Conservation (phyloP, 2,113 vertebrate genomes). For the Casuarius casuarius region DNA sequence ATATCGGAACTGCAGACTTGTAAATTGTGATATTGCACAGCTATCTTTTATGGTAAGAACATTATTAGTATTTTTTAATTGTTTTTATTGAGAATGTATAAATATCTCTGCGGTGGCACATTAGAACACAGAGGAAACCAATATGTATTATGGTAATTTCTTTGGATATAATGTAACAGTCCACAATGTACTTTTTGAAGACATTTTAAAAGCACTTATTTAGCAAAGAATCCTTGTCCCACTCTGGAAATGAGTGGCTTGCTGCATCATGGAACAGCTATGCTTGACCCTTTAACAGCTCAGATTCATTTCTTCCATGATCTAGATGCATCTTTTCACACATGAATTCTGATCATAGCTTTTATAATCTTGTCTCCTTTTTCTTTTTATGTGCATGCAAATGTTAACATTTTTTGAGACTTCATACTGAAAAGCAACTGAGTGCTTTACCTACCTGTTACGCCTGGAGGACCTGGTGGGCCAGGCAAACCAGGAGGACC, state of each 20-base stretch:
- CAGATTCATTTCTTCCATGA: not conserved
- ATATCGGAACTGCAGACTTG: not conserved
- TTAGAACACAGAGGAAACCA: not conserved
- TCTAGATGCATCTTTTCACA: not conserved
- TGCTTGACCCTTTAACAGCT: not conserved
- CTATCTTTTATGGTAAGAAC: not conserved
- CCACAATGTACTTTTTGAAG: not conserved
- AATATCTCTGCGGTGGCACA: not conserved
- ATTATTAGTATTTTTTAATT: not conserved
- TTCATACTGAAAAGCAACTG: not conserved
- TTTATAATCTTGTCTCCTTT: not conserved
- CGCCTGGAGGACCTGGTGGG: slow-evolving; percentile 81
- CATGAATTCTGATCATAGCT: not conserved
- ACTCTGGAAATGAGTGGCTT: not conserved
- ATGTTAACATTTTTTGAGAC: not conserved
- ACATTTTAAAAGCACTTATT: not conserved
- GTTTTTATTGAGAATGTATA: not conserved
- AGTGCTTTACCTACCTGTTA: slow-evolving; percentile 58
- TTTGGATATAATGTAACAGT: not conserved
- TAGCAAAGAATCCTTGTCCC: not conserved
- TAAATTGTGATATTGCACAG: not conserved
- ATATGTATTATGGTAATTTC: not conserved
- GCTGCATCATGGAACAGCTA: not conserved
- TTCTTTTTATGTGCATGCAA: not conserved
- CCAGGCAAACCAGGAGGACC: slow-evolving; percentile 83